These are phyloP conservation scores for Apis mellifera DNA, from an alignment of 1,140 invertebrate genomes.

Conservation along the genomic window DNA sequence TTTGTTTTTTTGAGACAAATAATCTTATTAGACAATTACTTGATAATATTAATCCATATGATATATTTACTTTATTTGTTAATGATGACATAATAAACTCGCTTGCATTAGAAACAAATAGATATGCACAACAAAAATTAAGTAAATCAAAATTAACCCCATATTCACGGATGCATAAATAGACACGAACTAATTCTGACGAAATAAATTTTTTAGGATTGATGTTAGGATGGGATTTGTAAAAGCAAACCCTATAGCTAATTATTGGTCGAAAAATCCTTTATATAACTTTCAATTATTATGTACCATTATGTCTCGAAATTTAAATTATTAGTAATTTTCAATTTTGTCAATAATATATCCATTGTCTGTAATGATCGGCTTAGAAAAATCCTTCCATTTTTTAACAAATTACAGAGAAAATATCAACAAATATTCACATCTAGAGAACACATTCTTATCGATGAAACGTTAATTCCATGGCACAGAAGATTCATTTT, in stretches of 20 bases:
- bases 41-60: neutral
- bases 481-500: conserved; percentile 66
- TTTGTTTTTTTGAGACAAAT: neutral
- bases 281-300: neutral
- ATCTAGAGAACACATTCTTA: conserved; percentile 66
- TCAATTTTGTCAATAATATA: conserved; percentile 67
- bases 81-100: neutral
- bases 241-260: neutral
- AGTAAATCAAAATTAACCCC: neutral
- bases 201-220: neutral
- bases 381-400: conserved; percentile 64
- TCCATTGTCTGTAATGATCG: conserved; percentile 42
- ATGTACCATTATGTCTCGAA: conserved; percentile 52
- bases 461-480: conserved; percentile 66
- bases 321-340: conserved; percentile 66
- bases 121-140: neutral
- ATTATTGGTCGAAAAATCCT: neutral
- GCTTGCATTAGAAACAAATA: neutral
- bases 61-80: neutral
- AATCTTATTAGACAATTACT: neutral
- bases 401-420: conserved; percentile 28
- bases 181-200: neutral
- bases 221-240: neutral
- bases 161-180: neutral
- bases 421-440: neutral